These are phyloP conservation scores for Trachops cirrhosus DNA, from an alignment of 2,797 vertebrate genomes.

Conservation along the genomic window DNA sequence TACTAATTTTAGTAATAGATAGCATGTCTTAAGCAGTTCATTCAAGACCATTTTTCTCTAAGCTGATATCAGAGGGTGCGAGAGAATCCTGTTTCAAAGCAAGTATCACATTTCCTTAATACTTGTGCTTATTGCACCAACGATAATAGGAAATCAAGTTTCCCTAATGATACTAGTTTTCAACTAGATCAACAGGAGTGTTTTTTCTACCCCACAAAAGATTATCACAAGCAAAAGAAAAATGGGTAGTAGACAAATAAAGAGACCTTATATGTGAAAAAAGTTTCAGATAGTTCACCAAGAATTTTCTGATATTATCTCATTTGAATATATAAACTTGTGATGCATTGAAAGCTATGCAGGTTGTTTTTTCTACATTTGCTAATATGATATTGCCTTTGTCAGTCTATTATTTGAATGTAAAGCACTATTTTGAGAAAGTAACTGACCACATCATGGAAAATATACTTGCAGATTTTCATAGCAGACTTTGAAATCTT, in stretches of 20 bases:
- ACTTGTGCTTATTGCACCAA: constrained; percentile 51
- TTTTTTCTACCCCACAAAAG: neutral
- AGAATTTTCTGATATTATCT: neutral
- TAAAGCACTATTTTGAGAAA: neutral
- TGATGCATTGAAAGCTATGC: neutral
- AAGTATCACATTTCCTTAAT: constrained; percentile 24
- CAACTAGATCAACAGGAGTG: constrained; percentile 41
- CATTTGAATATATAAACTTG: neutral
- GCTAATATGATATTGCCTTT: neutral
- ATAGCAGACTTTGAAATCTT: neutral
- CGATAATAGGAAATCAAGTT: constrained; percentile 61
- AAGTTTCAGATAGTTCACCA: neutral
- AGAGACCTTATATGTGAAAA: neutral
- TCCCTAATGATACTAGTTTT: constrained; percentile 44
- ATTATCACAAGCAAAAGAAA: neutral
- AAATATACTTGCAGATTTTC: neutral
- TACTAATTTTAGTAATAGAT: constrained; percentile 80
- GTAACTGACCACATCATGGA: neutral
- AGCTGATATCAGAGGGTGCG: neutral
- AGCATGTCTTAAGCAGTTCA: constrained; percentile 74
- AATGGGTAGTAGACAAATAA: neutral
- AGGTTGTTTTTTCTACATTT: neutral
- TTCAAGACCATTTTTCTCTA: constrained; percentile 71
- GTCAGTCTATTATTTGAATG: neutral
- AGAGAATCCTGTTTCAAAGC: neutral